phyloP scores from a whole-genome alignment of 1,140 invertebrate species.

The Trypoxylus dichotomus region DNA sequence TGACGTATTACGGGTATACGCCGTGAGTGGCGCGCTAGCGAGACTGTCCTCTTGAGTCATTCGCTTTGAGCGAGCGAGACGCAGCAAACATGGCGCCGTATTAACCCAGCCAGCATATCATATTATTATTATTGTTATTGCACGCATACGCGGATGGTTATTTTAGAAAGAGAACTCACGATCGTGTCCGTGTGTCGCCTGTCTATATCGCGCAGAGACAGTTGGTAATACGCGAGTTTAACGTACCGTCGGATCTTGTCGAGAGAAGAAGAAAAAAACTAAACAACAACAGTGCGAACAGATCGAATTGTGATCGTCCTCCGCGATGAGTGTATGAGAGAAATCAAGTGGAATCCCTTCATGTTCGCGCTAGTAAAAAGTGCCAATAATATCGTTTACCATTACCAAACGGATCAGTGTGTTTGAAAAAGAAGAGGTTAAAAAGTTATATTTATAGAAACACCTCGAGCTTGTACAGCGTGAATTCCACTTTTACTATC shows the following conservation, averaged over 20 bases:
- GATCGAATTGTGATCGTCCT: too few relatives aligned
- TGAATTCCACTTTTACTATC: background rate
- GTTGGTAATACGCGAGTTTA: too few relatives aligned
- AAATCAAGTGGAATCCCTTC: too few relatives aligned
- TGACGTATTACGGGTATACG: background rate
- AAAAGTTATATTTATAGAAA: background rate
- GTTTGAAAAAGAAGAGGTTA: background rate
- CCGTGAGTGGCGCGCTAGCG: background rate
- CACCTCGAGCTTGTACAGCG: background rate
- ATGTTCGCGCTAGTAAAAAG: too few relatives aligned
- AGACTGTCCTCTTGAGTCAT: background rate
- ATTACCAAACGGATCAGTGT: background rate
- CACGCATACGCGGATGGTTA: background rate
- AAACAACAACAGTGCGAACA: background rate
- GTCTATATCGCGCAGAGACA: too few relatives aligned
- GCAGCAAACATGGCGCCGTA: background rate
- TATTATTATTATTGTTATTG: background rate
- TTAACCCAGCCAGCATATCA: background rate
- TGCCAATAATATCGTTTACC: too few relatives aligned
- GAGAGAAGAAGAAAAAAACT: too few relatives aligned
- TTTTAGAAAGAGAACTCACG: background rate
- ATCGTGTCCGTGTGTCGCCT: too few relatives aligned
- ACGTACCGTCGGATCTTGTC: too few relatives aligned
- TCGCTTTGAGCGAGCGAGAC: background rate
- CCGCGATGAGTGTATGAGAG: too few relatives aligned